phyloP scores from a whole-genome alignment of 2,797 vertebrate genomes.

The Micrastur ruficollis region DNA sequence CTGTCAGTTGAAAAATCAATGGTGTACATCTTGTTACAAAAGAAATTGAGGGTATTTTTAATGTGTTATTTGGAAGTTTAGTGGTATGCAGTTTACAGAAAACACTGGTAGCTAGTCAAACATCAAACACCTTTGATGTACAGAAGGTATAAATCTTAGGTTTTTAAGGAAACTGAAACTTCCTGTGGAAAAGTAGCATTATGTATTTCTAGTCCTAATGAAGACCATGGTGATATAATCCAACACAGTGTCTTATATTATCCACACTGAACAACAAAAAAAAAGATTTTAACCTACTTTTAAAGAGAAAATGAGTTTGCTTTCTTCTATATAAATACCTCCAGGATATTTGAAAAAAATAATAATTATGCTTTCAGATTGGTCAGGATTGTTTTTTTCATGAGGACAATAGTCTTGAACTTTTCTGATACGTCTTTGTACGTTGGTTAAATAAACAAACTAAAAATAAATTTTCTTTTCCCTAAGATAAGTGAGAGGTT shows the following conservation, averaged over 20 bases:
- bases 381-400: neutral
- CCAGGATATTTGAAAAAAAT: neutral
- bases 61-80: neutral
- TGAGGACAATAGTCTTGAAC: neutral
- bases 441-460: neutral
- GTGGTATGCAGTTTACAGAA: neutral
- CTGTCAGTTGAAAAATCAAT: neutral
- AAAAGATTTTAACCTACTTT: neutral
- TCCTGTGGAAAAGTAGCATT: neutral
- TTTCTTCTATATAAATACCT: neutral
- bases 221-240: neutral
- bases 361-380: neutral
- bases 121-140: neutral
- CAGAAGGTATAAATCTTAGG: neutral
- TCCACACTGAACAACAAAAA: neutral
- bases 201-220: neutral
- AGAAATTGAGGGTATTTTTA: neutral
- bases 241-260: neutral
- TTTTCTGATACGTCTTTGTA: neutral
- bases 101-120: neutral
- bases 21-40: neutral
- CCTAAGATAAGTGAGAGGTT: neutral
- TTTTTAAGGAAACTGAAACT: neutral
- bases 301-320: neutral
- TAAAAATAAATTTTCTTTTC: neutral